Evolutionary conservation across 1,140 invertebrate species (phyloP), one percentile per base, ranked within the genome.

Genomic region (Rhysida immarginata): DNA sequence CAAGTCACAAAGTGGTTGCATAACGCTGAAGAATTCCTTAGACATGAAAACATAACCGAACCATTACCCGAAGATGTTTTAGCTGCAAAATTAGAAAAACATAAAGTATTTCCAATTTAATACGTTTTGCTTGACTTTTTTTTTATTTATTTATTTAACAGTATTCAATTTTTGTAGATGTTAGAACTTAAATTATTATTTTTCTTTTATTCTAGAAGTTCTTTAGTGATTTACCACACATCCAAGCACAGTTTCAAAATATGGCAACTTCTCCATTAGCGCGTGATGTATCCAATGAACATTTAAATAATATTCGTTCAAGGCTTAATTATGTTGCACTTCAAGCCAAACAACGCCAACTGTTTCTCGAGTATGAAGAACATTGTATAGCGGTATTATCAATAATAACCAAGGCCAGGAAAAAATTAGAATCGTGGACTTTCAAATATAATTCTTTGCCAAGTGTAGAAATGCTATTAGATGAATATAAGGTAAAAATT

Each of bases 1-100:
- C 74, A 81, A 55, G 77, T 93, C 13, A 90, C 87, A n/a, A 83
- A 86, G 66, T 94, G 92, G 88, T 68, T 96, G 13, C 82, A 84
- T 48, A 78, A 80, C 61, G 91, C 89, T 3, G 91, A 96, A 69
- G 81, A 81, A 63, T 68, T 94, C 44, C 71, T 95, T 21, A 77
- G 80, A 61, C 74, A 73, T 5, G 84, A 87, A 60, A 81, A n/a
- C n/a, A n/a, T n/a, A n/a, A n/a, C n/a, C n/a, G n/a, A n/a, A n/a
- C n/a, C n/a, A n/a, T n/a, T n/a, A n/a, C n/a, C n/a, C n/a, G n/a
- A n/a, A n/a, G n/a, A n/a, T n/a, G n/a, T n/a, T n/a, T n/a, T n/a
- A n/a, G n/a, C n/a, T n/a, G 78, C 80, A 59, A 92, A 91, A 69
- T 69, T 94, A 41, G 85, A 91, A 68, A 85, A 92, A 64, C 90